These are phyloP conservation scores for Iselma pallidipennis DNA, from an alignment of 2,888 invertebrate species.

Conservation along the genomic window DNA sequence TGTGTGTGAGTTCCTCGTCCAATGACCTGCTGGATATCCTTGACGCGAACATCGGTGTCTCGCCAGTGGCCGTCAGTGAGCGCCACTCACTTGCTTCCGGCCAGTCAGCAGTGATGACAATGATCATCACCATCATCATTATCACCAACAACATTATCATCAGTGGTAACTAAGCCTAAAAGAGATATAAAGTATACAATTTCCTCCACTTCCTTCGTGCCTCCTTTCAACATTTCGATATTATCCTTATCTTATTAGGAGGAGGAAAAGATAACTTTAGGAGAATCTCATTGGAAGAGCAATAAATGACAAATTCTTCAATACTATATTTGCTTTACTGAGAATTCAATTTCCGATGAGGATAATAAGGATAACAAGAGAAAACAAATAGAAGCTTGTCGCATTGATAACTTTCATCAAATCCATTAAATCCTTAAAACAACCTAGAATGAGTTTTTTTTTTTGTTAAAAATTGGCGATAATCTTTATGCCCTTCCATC, in stretches of 20 bases:
- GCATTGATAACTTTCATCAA: neutral
- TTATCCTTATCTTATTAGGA: no score
- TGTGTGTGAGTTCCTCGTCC: neutral
- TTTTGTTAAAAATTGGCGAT: neutral
- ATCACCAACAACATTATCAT: neutral
- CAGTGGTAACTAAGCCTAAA: no score
- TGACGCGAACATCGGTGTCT: neutral
- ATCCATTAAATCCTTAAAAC: no score
- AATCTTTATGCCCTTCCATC: neutral
- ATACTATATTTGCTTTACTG: neutral
- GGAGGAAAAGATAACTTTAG: no score
- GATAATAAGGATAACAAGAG: neutral
- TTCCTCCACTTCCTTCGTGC: no score
- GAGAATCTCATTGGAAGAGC: no score
- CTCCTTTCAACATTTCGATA: no score
- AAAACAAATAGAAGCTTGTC: neutral
- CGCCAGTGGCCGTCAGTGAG: neutral
- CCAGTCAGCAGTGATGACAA: neutral
- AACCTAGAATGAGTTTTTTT: neutral
- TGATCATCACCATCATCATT: no score
- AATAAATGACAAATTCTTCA: neutral
- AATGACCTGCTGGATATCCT: neutral
- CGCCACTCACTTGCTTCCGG: neutral
- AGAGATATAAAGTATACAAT: no score
- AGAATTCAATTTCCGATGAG: neutral